Evolutionary conservation across 1,140 invertebrate species (phyloP), one percentile per base, ranked within the genome.

Genomic region (Heliothis virescens): DNA sequence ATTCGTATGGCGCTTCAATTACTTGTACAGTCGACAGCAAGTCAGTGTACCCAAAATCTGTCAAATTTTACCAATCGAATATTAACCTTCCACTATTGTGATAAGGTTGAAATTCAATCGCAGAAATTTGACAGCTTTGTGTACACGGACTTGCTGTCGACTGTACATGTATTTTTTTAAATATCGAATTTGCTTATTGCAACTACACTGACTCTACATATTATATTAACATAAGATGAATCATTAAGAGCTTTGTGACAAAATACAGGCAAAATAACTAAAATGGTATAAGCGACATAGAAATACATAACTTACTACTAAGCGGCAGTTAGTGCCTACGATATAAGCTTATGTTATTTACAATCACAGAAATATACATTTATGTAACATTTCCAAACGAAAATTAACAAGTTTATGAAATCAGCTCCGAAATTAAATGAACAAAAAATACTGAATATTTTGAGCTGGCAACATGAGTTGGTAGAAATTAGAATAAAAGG

Each of bases 401-500:
- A 34, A 34, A 59, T 59, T 21, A 53, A n/a, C 10, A 59, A 59
- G 11, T 26, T 12, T 26, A 12, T 59, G 21, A 11, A 11, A 13
- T 59, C 7, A 59, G 18, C 57, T 59, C 10, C 3, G 12, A 47
- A 48, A 1, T 63, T 11, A 9, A 65, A 7, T 5, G 18, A 12
- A 18, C 2, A 48, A 41, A 65, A 18, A 65, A 47, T 48, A 65
- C 29, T 47, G n/a, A 11, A 65, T 65, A 16, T 41, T 47, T 65
- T 65, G 47, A 47, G 16, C 62, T 65, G 62, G 62, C 62, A 65
- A 65, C 62, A 65, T 16, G 34, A 16, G 13, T n/a, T 65, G 62
- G 62, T 48, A 65, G 62, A 18, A 65, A 48, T 47, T 65, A 16
- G 16, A 18, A 65, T 65, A 65, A 16, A 65, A 48, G 12, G 18